Base-by-base conservation (phyloP, 1,140 invertebrate species). In the Drosophila erecta region DNA sequence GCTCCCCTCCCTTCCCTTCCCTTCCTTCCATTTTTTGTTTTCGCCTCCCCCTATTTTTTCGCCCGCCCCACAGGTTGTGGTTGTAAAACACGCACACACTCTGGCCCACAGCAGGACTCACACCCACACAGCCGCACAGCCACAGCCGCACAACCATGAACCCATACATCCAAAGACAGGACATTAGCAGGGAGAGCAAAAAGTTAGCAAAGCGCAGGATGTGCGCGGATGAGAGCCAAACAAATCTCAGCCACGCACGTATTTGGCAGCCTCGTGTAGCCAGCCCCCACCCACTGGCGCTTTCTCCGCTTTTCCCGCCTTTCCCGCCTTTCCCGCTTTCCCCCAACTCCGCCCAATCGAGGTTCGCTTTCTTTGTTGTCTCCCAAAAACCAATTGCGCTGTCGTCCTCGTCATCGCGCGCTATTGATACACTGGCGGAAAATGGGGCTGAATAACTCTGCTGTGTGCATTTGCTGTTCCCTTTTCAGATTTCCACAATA, bases 221-320 rank as follows among this genome's bases (percentile, higher is more conserved):
- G 74, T 76, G 74, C 43, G 74, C 74, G 74, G 73, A 76, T 77
- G 74, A 73, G 78, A 56, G 83, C 75, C 66, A 78, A 79, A 79
- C 84, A 87, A 87, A 87, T 87, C 83, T 87, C 83, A 79, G 84
- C 75, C 73, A 66, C 83, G 70, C 81, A 87, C 84, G 83, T 89
- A 76, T 77, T 79, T 69, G 49, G 60, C 73, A 79, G 73, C 77
- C 77, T 77, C 73, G 54, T 67, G 47, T 54, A 60, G 20, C 10
- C 27, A 24, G 12, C 54, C 40, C 22, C 2, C 41, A 38, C 40
- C 38, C 38, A n/a, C 41, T 43, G 8, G 10, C 41, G 17, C 17
- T 46, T 37, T 11, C 35, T 14, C 35, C 44, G 2, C 58, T 30
- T 47, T 24, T 15, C 11, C 35, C 7, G 12, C 33, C 22, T 41